Conservation (phyloP, 2,888 invertebrate genomes). For the Dioctria rufipes region DNA sequence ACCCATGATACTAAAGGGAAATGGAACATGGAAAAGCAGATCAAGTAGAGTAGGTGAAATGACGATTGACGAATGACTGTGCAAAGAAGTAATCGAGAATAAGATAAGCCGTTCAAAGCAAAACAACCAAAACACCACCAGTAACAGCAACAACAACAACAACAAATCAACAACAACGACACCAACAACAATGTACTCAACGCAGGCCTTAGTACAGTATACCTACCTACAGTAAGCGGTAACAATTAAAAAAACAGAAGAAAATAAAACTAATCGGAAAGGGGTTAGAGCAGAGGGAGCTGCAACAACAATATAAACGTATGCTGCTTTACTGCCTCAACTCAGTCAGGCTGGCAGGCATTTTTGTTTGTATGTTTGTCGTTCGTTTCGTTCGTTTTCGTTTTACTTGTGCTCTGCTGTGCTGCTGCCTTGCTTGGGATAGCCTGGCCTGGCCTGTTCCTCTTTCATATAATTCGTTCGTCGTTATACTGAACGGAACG, state of each 20-base stretch:
- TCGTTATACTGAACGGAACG: too few relatives aligned
- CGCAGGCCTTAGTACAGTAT: too few relatives aligned
- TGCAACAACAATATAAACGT: not conserved
- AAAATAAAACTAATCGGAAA: not conserved
- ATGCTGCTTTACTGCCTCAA: not conserved
- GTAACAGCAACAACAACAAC: too few relatives aligned
- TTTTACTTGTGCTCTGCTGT: not conserved
- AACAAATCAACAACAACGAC: not conserved
- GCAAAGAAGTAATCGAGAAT: constrained; percentile 43
- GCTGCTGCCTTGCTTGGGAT: not conserved
- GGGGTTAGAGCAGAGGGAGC: constrained; percentile 1
- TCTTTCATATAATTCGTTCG: not conserved
- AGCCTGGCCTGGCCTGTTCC: not conserved
- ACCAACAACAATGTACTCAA: constrained; percentile 42
- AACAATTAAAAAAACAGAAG: constrained; percentile 45
- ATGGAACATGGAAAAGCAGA: constrained; percentile 48
- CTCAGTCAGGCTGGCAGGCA: too few relatives aligned
- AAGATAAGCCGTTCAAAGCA: constrained; percentile 45
- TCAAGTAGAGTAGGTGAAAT: constrained; percentile 51
- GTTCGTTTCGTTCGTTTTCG: constrained; percentile 34
- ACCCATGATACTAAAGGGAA: not conserved
- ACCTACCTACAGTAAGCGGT: constrained; percentile 18
- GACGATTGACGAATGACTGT: constrained; percentile 49
- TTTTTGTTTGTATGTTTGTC: constrained; percentile 23
- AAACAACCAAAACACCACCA: constrained; percentile 19